Base-by-base conservation (phyloP, 2,113 vertebrate genomes). In the Oncorhynchus tshawytscha region DNA sequence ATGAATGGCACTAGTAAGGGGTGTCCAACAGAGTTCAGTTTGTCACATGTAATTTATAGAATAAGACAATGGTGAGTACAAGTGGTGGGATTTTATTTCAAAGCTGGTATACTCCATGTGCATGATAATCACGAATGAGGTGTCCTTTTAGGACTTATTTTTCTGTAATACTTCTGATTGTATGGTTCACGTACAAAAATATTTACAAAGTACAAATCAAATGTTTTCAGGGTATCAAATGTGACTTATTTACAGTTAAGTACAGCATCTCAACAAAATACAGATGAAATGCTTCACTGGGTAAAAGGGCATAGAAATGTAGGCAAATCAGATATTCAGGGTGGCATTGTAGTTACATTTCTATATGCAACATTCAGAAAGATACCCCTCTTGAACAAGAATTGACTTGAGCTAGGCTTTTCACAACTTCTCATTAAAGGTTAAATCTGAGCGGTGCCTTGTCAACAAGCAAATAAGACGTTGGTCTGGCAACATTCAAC, bases 151-250 rank as follows among this genome's bases (percentile, higher is more conserved):
- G 81, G 84, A 85, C 74, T 16, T 31, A 31, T 31, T 6, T 34
- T 34, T 34, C 5, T 62, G 9, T 24, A 16, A 71, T 57, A 66
- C 39, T 24, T 54, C 76, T 86, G 18, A 80, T 81, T 80, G 72
- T 78, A 86, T 84, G 85, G 84, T 82, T 85, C n/a, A 91, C 81
- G 85, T 93, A 93, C 81, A 92, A 92, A 54, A 91, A 89, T 92
- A 93, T 90, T 91, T 91, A 92, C 91, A 94, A 87, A 90, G 85
- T 92, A 84, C 84, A 86, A 88, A 90, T 27, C 22, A 75, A 20
- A 9, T 67, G 71, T 68, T 78, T 75, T 39, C 74, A 70, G 79
- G 84, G 84, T 90, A 92, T 85, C 86, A 89, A 91, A 90, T 83
- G 80, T 71, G 70, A 87, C 78, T 64, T 90, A 91, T 90, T 84